Evolutionary conservation across 2,113 vertebrate genomes (phyloP).

Genomic region (Chloroceryle aenea): DNA sequence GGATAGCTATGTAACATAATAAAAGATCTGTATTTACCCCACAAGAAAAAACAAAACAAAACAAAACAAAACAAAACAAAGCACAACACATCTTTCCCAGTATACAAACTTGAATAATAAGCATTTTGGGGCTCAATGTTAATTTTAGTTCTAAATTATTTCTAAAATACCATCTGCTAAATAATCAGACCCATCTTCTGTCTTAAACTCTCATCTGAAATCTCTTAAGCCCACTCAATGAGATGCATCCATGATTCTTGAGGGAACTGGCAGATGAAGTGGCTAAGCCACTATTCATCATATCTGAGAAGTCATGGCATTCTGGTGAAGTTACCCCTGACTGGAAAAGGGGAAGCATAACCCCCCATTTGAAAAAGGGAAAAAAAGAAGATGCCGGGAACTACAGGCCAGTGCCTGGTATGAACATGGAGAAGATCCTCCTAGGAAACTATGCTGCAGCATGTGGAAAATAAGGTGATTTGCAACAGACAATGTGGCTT

Average conservation of each 20-base stretch:
- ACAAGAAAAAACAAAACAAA: too few species aligned
- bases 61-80: too few species aligned
- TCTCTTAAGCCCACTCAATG: background rate
- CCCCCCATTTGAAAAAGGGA: background rate
- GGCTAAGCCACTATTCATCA: background rate
- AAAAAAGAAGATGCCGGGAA: background rate
- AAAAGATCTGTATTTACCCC: background rate
- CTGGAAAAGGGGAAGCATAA: background rate
- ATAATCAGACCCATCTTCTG: background rate
- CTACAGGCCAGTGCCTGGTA: background rate
- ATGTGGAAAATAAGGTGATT: background rate
- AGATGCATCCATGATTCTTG: background rate
- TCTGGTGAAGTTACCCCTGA: background rate
- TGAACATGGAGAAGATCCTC: background rate
- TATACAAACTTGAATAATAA: background rate
- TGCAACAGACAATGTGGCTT: background rate
- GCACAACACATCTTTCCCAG: background rate
- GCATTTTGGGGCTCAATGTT: background rate
- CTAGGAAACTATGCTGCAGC: background rate
- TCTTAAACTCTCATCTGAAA: background rate
- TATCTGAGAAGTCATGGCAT: background rate
- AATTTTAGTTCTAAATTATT: background rate
- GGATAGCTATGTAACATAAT: background rate
- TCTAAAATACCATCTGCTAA: background rate
- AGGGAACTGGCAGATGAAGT: background rate